phyloP scores from a whole-genome alignment of 2,888 invertebrate genomes.

The Ceriagrion tenellum region DNA sequence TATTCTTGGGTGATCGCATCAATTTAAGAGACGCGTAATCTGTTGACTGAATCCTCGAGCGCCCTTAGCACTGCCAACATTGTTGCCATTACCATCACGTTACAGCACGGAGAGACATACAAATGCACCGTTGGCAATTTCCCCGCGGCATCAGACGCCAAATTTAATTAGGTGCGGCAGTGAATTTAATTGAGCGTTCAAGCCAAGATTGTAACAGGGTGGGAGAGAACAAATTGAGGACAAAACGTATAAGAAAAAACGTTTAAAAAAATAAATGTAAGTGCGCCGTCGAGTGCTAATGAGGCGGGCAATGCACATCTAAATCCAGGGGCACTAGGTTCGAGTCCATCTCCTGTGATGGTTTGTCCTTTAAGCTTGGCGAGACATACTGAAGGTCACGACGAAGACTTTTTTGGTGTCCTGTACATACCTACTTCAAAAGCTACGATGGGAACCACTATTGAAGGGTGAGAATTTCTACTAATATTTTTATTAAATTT shows the following conservation, averaged over 20 bases:
- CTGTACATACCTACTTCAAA: too few species aligned
- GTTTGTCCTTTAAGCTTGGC: too few species aligned
- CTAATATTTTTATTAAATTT: too few species aligned
- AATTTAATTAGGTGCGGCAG: not conserved
- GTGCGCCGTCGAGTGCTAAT: not conserved
- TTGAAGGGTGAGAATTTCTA: too few species aligned
- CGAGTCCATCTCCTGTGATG: not conserved
- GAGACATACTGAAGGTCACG: too few species aligned
- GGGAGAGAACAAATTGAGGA: not conserved
- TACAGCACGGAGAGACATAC: not conserved
- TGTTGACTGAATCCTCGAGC: not conserved
- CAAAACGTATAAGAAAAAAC: not conserved
- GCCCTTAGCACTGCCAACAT: not conserved
- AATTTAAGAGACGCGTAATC: not conserved
- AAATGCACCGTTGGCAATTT: not conserved
- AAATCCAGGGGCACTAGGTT: not conserved
- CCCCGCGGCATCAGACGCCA: not conserved
- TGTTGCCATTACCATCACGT: not conserved
- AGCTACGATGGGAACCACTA: too few species aligned
- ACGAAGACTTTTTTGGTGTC: too few species aligned
- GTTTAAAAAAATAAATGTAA: not conserved
- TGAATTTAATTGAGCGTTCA: not conserved
- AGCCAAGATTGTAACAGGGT: not conserved
- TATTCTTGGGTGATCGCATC: not conserved
- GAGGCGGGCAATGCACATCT: not conserved